phyloP scores from a whole-genome alignment of 2,888 invertebrate genomes.

The Platycheirus rosarum region DNA sequence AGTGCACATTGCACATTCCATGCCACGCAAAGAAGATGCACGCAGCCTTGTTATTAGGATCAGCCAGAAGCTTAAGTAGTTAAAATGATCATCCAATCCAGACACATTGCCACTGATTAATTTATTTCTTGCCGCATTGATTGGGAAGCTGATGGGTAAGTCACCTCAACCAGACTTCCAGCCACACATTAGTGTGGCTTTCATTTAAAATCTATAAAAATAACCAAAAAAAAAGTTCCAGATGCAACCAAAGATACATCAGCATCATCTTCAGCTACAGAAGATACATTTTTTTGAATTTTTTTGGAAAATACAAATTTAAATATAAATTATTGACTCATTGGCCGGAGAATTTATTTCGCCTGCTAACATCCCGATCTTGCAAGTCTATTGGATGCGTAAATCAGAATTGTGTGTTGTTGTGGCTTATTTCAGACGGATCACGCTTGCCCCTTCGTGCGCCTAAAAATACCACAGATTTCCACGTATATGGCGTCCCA shows the following conservation, averaged over 20 bases:
- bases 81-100: constrained; percentile 56
- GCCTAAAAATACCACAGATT: constrained; percentile 67
- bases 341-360: constrained; percentile 70
- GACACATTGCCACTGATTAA: constrained; percentile 60
- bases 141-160: neutral
- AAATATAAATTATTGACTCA: constrained; percentile 74
- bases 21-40: constrained; percentile 57
- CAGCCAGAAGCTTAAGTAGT: constrained; percentile 65
- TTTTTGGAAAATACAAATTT: constrained; percentile 43
- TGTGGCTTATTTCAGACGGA: constrained; percentile 48
- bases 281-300: constrained; percentile 35
- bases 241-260: constrained; percentile 1
- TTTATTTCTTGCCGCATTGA: constrained; percentile 13
- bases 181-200: constrained; percentile 29
- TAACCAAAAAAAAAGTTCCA: constrained; percentile 39
- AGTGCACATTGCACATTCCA: constrained; percentile 48
- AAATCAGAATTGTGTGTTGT: constrained; percentile 50
- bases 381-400: constrained; percentile 58
- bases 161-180: neutral
- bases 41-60: constrained; percentile 70
- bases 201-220: constrained; percentile 57
- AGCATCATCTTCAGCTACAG: too few relatives aligned
- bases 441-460: constrained; percentile 49
- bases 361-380: constrained; percentile 41
- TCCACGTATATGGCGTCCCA: constrained; percentile 72